Base-by-base conservation (phyloP, 2,888 invertebrate species). In the Phoenoteleia sp. region DNA sequence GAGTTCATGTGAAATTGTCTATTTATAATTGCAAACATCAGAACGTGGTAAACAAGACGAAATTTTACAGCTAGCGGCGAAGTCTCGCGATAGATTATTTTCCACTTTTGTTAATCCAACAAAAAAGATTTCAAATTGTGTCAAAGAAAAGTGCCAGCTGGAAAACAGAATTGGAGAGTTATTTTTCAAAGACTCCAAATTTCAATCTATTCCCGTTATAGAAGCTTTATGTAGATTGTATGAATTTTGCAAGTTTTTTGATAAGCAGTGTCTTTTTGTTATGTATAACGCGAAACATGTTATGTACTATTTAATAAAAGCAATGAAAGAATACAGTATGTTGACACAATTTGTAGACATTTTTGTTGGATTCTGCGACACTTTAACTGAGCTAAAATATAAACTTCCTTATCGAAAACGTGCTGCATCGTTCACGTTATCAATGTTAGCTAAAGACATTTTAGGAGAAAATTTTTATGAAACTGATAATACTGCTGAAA, bases 21-120 rank as follows among this genome's bases (percentile, higher is more conserved):
- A 69, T 19, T 54, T 67, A 1, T 52, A 67, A 9, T 7, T 67
- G 3, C 52, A 67, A 49, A 67, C 39, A 2, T 67, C 67, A 9
- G 67, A 52, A 11, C 6, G 13, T 47, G 67, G 67, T 23, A 67
- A 66, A 42, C 49, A 66, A 27, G 66, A 45, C 27, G 66, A 66
- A 6, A 45, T 52, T 13, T 67, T 67, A 25, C 67, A 67, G 25
- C 54, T 67, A 21, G 52, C 39, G 9, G 67, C 25, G 17, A 54
- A 67, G n/a, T 23, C 21, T 54, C 6, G 15, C 2, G 17, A 45
- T 45, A 19, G 9, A 45, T 15, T 7, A 13, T 23, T 11, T 21
- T 39, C n/a, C 23, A 67, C 23, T 52, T 67, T 52, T 33, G 29
- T 67, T 15, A 67, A 67, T 67, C 52, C 66, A 25, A 66, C 66